These are phyloP conservation scores for Rhabdomys dilectus DNA, from an alignment of 2,113 vertebrate species.

Conservation along the genomic window DNA sequence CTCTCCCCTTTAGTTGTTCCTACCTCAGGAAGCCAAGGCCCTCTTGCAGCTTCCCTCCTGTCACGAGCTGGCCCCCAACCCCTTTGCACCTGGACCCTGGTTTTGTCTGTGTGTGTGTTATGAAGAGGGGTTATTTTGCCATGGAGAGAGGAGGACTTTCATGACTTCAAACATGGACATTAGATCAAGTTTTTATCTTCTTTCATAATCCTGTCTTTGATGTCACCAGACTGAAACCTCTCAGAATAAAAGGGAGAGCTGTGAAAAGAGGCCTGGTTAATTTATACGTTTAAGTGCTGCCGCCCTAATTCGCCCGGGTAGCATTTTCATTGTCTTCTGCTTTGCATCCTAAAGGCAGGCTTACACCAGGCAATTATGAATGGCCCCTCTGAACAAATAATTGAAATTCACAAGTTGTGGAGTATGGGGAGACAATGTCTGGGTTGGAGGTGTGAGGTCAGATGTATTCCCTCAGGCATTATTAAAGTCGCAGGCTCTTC, in stretches of 20 bases:
- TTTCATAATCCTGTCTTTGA: conserved; percentile 96
- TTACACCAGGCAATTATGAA: conserved; percentile 91
- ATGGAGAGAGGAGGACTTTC: conserved; percentile 85
- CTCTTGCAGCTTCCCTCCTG: conserved; percentile 1
- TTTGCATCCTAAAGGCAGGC: conserved; percentile 96
- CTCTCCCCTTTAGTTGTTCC: conserved; percentile 75
- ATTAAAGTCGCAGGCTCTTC: conserved; percentile 84
- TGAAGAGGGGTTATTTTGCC: conserved; percentile 85
- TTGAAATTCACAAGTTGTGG: conserved; percentile 92
- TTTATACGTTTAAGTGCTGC: conserved; percentile 90
- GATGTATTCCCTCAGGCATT: conserved; percentile 85
- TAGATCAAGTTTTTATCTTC: conserved; percentile 94
- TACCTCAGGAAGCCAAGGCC: conserved; percentile 67
- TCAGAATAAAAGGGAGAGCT: conserved; percentile 90
- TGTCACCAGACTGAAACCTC: conserved; percentile 92
- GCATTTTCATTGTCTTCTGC: conserved; percentile 91
- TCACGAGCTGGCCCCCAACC: conserved; percentile 45
- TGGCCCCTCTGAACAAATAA: conserved; percentile 94
- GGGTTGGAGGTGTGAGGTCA: conserved; percentile 88
- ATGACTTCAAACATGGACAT: conserved; percentile 95
- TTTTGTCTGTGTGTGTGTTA: conserved; percentile 80
- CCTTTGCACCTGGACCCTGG: conserved; percentile 87
- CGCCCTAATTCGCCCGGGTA: conserved; percentile 86
- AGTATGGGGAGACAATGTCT: conserved; percentile 85
- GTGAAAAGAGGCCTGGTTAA: conserved; percentile 90